Percentiles rank a stretch among this genome's conserved stretches.
These are phyloP conservation scores for Gallinago nigripennis DNA, from an alignment of 2,797 vertebrate genomes.

Conservation along the genomic window DNA sequence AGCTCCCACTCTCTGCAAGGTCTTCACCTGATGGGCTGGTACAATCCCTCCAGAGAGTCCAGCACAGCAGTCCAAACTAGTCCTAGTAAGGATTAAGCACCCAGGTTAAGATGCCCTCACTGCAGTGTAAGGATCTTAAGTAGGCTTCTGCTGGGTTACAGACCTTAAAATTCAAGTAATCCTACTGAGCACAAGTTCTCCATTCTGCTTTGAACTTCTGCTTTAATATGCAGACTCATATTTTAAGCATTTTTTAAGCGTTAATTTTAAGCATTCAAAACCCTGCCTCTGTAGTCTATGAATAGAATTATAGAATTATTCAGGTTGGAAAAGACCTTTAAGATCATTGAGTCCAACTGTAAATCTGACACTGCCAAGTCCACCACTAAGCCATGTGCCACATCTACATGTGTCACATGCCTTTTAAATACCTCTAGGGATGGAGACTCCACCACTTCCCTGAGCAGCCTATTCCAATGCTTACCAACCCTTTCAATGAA, in stretches of 20 bases:
- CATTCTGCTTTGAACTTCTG: background rate
- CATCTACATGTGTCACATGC: background rate
- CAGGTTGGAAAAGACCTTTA: background rate
- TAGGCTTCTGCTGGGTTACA: background rate
- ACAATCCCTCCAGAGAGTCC: background rate
- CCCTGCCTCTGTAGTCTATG: background rate
- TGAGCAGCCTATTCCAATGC: background rate
- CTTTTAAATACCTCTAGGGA: background rate
- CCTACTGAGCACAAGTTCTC: background rate
- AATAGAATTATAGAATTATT: background rate
- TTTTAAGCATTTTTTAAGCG: too few species aligned
- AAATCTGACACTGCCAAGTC: background rate
- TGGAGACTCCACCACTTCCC: background rate
- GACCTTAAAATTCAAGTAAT: background rate
- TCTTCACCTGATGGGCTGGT: background rate
- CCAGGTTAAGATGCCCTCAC: background rate
- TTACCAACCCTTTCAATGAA: background rate
- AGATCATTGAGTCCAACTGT: accelerated
- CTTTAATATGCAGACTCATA: background rate
- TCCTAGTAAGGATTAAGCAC: background rate
- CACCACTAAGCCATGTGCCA: too few species aligned
- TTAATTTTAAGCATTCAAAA: background rate
- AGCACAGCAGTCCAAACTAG: background rate
- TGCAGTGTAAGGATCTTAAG: background rate
- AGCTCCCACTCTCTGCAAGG: background rate